Conservation (phyloP, 2,888 invertebrate genomes). For the Dolichopus griseipennis region DNA sequence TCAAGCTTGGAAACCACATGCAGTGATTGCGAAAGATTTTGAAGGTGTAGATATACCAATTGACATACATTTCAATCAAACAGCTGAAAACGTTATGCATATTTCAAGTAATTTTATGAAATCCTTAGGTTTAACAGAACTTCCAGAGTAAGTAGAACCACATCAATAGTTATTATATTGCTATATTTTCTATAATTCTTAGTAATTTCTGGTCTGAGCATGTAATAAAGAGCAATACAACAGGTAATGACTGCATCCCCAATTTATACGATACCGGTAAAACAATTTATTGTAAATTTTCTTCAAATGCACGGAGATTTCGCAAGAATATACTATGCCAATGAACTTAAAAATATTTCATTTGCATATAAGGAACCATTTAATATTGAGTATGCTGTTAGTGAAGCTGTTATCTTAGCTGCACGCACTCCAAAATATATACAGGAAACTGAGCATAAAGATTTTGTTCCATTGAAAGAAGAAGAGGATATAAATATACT, state of each 20-base stretch:
- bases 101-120: slow-evolving; percentile 70
- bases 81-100: slow-evolving; percentile 61
- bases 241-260: slow-evolving; percentile 20
- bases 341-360: slow-evolving; percentile 49
- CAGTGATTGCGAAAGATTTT: slow-evolving; percentile 28
- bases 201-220: slow-evolving; percentile 23
- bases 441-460: slow-evolving; percentile 48
- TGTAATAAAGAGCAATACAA: slow-evolving; percentile 24
- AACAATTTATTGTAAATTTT: slow-evolving; percentile 44
- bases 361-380: slow-evolving; percentile 44
- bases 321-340: slow-evolving; percentile 54
- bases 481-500: slow-evolving; percentile 17
- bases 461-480: slow-evolving; percentile 12
- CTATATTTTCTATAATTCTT: background rate
- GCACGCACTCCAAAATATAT: slow-evolving; percentile 58
- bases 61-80: slow-evolving; percentile 45
- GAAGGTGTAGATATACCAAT: slow-evolving; percentile 42
- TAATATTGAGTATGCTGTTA: slow-evolving; percentile 53
- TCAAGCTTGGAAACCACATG: slow-evolving; percentile 24
- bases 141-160: background rate
- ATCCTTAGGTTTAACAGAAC: slow-evolving; percentile 53
- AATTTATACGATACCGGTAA: background rate
- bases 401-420: slow-evolving; percentile 56
- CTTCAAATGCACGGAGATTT: slow-evolving; percentile 52
- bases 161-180: background rate